Base-by-base conservation (phyloP, 1,140 invertebrate genomes). In the Probaryconus sp. region DNA sequence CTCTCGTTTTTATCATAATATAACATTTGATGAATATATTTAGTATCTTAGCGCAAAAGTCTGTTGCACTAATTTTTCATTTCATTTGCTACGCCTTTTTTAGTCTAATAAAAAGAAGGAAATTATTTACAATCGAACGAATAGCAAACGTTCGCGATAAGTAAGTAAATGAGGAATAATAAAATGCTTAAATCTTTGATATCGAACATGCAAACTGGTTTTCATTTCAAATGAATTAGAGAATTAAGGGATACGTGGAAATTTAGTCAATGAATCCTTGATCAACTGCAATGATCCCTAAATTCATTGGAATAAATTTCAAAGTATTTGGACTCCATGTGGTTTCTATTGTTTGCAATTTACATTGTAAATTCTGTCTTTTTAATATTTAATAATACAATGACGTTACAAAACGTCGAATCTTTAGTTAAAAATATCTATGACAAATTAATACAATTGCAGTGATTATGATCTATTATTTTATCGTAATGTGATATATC, bases 281-380 rank as follows among this genome's bases (percentile, higher is more conserved):
- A 60, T 63, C 24, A 30, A 45, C 30, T 56, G 33, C 21, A 71
- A 63, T 10, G 58, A 37, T 42, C 20, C 42, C 40, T 48, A 69
- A 61, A 61, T 47, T n/a, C 10, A 33, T 61, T 55, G 9, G 56
- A 70, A 70, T 70, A 51, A 26, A 60, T 45, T 69, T 10, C n/a
- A 7, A 40, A 63, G 37, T 37, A 51, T 28, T 24, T 45, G 13
- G 13, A 28, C 24, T 51, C n/a, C n/a, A 31, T 42, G 30, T 45
- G n/a, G 40, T 26, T 24, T 45, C 40, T 45, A 31, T 28, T 24
- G 14, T 53, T 60, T 35, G 21, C 35, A 61, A 40, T 42, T 38
- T 53, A 50, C 64, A 68, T 51, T 33, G 37, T 24, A 14, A 53
- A 60, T 60, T 35, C 13, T 53, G 61, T 47, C 16, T 38, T 37